Evolutionary conservation across 2,113 vertebrate species (phyloP), one percentile per base, ranked within the genome.

Genomic region (Etheostoma spectabile): DNA sequence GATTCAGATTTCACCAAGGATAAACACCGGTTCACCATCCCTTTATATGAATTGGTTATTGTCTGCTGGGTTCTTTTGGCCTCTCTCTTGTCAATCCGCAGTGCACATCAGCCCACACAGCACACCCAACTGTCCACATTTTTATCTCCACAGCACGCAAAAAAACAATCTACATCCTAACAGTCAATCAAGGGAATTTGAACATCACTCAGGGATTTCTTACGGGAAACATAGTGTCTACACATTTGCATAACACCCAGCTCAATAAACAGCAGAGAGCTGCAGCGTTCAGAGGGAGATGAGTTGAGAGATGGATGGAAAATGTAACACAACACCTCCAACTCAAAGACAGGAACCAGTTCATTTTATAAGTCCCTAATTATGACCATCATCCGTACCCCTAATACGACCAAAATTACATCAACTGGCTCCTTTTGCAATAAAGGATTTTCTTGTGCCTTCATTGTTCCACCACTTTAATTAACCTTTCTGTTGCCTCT

Each of bases 281-380:
- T 62, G 64, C 66, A 48, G 60, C n/a, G 62, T 78, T 82, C 62
- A 76, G 78, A 87, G 83, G 78, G 89, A 89, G 86, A 70, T 64
- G 68, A 87, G 88, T 51, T 70, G 68, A 82, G 79, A 88, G 86
- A 87, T 79, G 80, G 83, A 90, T 81, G 51, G 74, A 73, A 63
- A 84, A 85, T 88, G 68, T n/a, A 86, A 63, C 82, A 75, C 81
- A 84, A 87, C 91, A 87, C 86, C 84, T 89, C 71, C 85, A 80
- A 81, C 56, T 82, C 16, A 3, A 63, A 30, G 52, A 61, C 74
- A 71, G 51, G 42, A 87, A 53, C 67, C 77, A 86, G 35, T 71
- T 80, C 59, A 68, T 85, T 86, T 87, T 78, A 52, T 88, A 88
- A 72, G 49, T 68, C 27, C 61, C 53, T 82, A 77, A 79, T 82